A percentile compares a stretch with the other conserved stretches of the same genome.
Conservation (phyloP, 2,888 invertebrate species). For the Apodemia mormo region DNA sequence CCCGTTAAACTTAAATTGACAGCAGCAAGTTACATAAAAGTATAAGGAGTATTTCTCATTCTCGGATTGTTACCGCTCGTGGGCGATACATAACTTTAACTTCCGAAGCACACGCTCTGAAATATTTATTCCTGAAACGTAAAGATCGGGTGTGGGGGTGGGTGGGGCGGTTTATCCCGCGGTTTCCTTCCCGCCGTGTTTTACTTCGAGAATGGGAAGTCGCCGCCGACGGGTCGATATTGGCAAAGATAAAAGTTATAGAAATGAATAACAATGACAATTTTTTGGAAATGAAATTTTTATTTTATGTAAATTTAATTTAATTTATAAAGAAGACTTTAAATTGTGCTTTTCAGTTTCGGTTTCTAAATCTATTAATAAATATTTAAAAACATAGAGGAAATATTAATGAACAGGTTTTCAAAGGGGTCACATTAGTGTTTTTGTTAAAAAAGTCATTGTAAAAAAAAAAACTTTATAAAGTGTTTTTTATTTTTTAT, state of each 20-base stretch:
- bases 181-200: constrained; percentile 81
- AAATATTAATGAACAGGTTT: no score
- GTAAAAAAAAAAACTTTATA: no score
- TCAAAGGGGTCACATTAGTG: no score
- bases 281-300: neutral
- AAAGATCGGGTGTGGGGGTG: constrained; percentile 72
- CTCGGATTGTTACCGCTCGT: constrained; percentile 75
- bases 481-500: no score
- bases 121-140: constrained; percentile 82
- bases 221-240: constrained; percentile 80
- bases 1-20: constrained; percentile 18
- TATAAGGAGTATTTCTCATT: constrained; percentile 67
- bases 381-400: no score
- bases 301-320: no score
- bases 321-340: no score
- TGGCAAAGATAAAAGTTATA: constrained; percentile 68
- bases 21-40: constrained; percentile 58
- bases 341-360: no score
- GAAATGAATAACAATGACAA: constrained; percentile 38
- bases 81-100: constrained; percentile 80
- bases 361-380: no score
- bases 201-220: constrained; percentile 82
- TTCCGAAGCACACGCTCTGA: constrained; percentile 82
- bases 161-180: constrained; percentile 75
- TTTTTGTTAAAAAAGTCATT: no score